Percentiles rank a stretch among this genome's conserved stretches.
phyloP scores from a whole-genome alignment of 2,888 invertebrate genomes.

The Anoplius nigerrimus region DNA sequence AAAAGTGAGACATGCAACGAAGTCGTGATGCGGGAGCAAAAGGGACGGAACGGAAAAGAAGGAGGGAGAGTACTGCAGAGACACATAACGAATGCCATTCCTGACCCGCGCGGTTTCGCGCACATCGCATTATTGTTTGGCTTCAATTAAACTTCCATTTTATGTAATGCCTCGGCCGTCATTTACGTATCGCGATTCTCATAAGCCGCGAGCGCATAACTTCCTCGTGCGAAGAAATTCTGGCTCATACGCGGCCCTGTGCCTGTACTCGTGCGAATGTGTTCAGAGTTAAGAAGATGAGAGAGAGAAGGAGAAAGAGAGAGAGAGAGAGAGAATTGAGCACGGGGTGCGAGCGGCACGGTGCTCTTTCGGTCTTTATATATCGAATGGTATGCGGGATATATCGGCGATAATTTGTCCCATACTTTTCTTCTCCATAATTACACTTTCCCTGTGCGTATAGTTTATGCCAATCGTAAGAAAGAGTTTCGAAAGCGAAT shows the following conservation, averaged over 20 bases:
- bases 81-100: slow-evolving; percentile 66
- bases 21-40: slow-evolving; percentile 19
- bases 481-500: too few relatives aligned
- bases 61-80: slow-evolving; percentile 48
- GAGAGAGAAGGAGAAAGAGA: too few relatives aligned
- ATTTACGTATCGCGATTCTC: slow-evolving; percentile 65
- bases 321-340: too few relatives aligned
- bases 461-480: too few relatives aligned
- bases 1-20: slow-evolving; percentile 27
- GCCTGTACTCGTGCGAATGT: slow-evolving; percentile 16
- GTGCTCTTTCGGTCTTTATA: too few relatives aligned
- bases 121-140: slow-evolving; percentile 71
- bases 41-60: slow-evolving; percentile 31
- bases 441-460: too few relatives aligned
- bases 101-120: slow-evolving; percentile 67
- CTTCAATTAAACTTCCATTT: slow-evolving; percentile 74
- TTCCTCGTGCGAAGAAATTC: slow-evolving; percentile 47
- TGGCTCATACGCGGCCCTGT: slow-evolving; percentile 2
- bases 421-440: too few relatives aligned
- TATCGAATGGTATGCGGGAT: too few relatives aligned
- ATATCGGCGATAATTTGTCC: too few relatives aligned
- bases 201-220: slow-evolving; percentile 51
- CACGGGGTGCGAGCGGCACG: too few relatives aligned
- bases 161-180: slow-evolving; percentile 66
- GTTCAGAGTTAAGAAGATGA: slow-evolving; percentile 3